Percentiles rank a stretch among this genome's conserved stretches.
Evolutionary conservation across 2,113 vertebrate genomes (phyloP).

Genomic region (Tursiops truncatus): DNA sequence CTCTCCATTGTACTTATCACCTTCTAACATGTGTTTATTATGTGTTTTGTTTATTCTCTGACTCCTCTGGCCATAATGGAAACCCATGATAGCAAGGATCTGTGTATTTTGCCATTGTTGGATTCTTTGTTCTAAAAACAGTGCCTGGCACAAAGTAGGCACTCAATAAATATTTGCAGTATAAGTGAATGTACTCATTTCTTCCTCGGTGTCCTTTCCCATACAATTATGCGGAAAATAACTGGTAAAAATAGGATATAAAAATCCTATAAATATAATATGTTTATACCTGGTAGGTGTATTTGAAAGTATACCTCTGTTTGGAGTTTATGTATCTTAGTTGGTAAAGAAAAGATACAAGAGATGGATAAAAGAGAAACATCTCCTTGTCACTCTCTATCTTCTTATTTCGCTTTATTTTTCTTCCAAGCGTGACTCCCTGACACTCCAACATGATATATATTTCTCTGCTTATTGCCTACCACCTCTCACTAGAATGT

Average conservation of each 20-base stretch:
- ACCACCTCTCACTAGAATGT: neutral
- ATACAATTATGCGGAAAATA: neutral
- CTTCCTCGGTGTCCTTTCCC: neutral
- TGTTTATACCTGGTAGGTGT: neutral
- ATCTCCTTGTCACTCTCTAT: neutral
- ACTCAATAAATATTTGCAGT: neutral
- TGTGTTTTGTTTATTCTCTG: neutral
- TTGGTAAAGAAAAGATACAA: conserved; percentile 12
- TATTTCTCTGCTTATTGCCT: neutral
- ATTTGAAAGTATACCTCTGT: neutral
- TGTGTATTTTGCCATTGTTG: neutral
- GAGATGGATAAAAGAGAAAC: neutral
- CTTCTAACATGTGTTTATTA: neutral
- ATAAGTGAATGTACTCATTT: neutral
- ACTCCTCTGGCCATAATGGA: neutral
- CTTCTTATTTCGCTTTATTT: neutral
- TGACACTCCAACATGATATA: neutral
- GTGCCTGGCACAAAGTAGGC: neutral
- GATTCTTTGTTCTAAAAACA: neutral
- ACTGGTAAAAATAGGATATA: neutral
- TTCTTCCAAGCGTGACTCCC: neutral
- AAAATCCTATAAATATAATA: neutral
- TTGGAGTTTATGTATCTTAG: neutral
- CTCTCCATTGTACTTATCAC: neutral
- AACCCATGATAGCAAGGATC: neutral